Percentiles rank a stretch among this genome's conserved stretches.
Conservation (phyloP, 1,140 invertebrate species). For the Drosophila asahinai region DNA sequence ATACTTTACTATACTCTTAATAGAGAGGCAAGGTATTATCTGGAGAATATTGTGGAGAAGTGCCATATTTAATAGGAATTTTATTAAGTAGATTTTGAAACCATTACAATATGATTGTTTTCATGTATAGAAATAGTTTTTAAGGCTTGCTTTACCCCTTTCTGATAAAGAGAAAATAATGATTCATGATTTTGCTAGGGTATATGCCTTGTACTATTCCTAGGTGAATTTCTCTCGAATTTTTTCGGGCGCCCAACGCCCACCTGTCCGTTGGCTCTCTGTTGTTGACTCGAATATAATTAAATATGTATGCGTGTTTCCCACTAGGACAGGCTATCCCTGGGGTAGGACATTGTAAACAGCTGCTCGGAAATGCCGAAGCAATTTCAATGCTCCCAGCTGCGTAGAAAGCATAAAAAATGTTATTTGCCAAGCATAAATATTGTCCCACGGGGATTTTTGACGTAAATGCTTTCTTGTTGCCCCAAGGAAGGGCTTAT, state of each 20-base stretch:
- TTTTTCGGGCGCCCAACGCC: background rate
- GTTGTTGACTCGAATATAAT: slow-evolving; percentile 28
- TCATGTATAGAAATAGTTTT: too few relatives aligned
- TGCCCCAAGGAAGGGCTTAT: slow-evolving; percentile 6
- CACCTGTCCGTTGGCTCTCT: slow-evolving; percentile 11
- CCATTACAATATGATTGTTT: too few relatives aligned
- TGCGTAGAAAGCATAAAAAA: slow-evolving; percentile 21
- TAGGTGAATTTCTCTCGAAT: too few relatives aligned
- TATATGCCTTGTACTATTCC: too few relatives aligned
- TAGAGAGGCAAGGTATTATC: too few relatives aligned
- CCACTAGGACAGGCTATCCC: slow-evolving; percentile 23
- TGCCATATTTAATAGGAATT: too few relatives aligned
- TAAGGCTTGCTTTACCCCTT: too few relatives aligned
- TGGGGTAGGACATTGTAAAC: slow-evolving; percentile 36
- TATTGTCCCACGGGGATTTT: slow-evolving; percentile 10
- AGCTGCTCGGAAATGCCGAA: slow-evolving; percentile 27
- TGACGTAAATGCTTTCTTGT: slow-evolving; percentile 10
- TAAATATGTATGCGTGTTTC: slow-evolving; percentile 28
- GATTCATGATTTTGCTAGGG: too few relatives aligned
- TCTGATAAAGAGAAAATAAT: too few relatives aligned
- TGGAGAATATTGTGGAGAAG: too few relatives aligned
- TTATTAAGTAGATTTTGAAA: too few relatives aligned
- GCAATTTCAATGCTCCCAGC: slow-evolving; percentile 37
- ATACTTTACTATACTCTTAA: too few relatives aligned
- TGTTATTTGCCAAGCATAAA: slow-evolving; percentile 14